Conservation (phyloP, 2,797 vertebrate species). For the Dryobates pubescens region DNA sequence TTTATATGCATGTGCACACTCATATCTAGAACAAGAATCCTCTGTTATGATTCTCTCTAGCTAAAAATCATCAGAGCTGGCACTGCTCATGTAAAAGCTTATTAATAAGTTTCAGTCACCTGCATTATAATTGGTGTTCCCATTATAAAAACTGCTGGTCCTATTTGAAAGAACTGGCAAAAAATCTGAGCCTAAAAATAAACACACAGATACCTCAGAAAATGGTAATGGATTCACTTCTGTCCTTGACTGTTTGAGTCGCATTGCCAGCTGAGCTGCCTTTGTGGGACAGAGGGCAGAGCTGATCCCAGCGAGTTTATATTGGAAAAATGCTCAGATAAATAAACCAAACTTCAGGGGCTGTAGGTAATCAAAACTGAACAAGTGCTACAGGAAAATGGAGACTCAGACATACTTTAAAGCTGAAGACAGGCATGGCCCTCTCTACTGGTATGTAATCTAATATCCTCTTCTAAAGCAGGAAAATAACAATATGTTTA, state of each 20-base stretch:
- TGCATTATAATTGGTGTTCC: neutral
- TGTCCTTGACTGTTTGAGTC: conserved; percentile 8
- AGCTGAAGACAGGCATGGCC: conserved; percentile 58
- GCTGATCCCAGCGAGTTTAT: conserved; percentile 55
- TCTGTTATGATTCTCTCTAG: neutral
- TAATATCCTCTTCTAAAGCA: conserved; percentile 78
- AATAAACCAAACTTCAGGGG: conserved; percentile 61
- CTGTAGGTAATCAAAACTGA: conserved; percentile 69
- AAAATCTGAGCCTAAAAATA: conserved; percentile 18
- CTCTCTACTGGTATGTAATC: conserved; percentile 70
- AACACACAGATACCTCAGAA: neutral
- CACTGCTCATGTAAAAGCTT: neutral
- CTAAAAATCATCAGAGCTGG: neutral
- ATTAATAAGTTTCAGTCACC: neutral
- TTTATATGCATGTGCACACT: neutral
- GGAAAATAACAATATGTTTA: conserved; percentile 74
- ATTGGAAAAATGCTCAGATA: conserved; percentile 69
- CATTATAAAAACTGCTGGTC: conserved; percentile 26
- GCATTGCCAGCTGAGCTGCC: conserved; percentile 26
- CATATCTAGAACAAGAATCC: neutral
- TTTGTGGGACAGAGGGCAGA: neutral
- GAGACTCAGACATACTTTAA: conserved; percentile 61
- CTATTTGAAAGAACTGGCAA: conserved; percentile 32
- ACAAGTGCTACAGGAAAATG: conserved; percentile 56
- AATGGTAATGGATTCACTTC: conserved; percentile 24